Conservation (phyloP, 2,113 vertebrate species). For the Apistogramma diplotaenia region DNA sequence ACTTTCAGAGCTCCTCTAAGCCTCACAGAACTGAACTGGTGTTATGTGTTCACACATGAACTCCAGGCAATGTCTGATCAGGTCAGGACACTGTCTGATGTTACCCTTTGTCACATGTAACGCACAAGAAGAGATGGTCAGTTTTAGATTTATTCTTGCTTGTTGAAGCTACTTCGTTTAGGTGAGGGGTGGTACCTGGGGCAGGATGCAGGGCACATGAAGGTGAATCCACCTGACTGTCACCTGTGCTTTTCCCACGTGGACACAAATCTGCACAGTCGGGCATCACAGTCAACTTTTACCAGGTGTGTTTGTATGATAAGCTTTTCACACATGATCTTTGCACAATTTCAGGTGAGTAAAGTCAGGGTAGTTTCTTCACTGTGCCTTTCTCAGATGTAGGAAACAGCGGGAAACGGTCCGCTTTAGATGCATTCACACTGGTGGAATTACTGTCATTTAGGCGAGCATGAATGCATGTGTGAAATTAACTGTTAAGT, state of each 20-base stretch:
- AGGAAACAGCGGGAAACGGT: background rate
- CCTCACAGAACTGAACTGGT: background rate
- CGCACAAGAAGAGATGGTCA: background rate
- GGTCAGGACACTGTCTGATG: background rate
- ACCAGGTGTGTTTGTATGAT: no score
- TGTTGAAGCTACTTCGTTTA: background rate
- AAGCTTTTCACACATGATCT: background rate
- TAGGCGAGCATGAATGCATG: background rate
- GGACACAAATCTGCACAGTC: background rate
- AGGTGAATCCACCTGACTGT: background rate
- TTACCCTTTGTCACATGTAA: background rate
- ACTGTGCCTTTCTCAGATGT: background rate
- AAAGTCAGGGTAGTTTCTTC: background rate
- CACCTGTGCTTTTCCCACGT: background rate
- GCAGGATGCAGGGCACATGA: background rate
- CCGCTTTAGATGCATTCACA: background rate
- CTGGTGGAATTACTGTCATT: background rate
- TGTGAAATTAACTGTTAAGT: background rate
- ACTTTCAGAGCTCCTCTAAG: background rate
- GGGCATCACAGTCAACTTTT: no score
- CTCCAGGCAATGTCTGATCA: background rate
- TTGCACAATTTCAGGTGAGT: background rate
- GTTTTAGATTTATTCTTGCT: background rate
- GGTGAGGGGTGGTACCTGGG: background rate
- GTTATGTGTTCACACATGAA: background rate